Evolutionary conservation across 2,113 vertebrate genomes (phyloP), one percentile per base, ranked within the genome.

Genomic region (Elephas maximus): DNA sequence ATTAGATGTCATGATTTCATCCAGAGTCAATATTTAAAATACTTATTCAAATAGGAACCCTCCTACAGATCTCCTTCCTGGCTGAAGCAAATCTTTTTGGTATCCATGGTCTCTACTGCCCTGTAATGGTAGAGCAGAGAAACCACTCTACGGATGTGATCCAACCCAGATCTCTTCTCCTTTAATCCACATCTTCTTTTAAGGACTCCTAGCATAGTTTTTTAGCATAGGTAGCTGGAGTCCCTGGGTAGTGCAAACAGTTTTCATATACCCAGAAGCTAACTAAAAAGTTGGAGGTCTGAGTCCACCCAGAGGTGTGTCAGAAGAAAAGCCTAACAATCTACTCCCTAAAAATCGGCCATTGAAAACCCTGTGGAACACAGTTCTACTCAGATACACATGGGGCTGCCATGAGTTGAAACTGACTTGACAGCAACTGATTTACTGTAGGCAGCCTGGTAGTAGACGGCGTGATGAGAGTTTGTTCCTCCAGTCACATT

Each of bases 11-110:
- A 79, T 41, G 83, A 87, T 87, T 79, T 92, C 62, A 96, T 84
- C 80, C 33, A 76, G 24, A 48, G 74, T 91, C 71, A 94, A 84
- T 88, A 93, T 30, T 81, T 73, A 69, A 91, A 95, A 17, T 18
- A 45, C 10, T 10, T 79, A 57, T 37, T 97, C 74, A 88, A 92
- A 94, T 21, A 84, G 4, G 48, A 18, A 26, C 21, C 65, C 83
- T 1, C 71, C 60, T 69, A 80, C 45, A 91, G n/a, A 48, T 3
- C 62, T 86, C n/a, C 30, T 87, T 89, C 2, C 63, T 87, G 44
- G 28, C 0, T 0, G n/a, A 90, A 26, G 18, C 1, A 63, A 86
- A 71, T 5, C 11, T 24, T 69, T 41, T 71, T 88, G 79, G 44
- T 30, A 81, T 48, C 30, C 26, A 33, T 76, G 28, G 79, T 94